Conservation (phyloP, 2,113 vertebrate genomes). For the Myocastor coypus region DNA sequence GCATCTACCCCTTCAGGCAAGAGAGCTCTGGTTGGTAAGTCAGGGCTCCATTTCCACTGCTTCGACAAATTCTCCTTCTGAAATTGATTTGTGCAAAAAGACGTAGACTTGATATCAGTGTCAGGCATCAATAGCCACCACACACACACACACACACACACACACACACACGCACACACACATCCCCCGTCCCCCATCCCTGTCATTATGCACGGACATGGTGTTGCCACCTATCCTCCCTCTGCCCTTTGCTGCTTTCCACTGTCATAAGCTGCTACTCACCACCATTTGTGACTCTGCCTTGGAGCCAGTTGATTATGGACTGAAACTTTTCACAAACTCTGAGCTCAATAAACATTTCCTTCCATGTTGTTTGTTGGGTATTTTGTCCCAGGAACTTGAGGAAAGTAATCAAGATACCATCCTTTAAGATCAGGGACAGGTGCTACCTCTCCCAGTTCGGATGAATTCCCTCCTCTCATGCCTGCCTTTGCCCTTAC, state of each 20-base stretch:
- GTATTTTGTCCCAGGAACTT: no score
- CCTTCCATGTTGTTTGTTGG: no score
- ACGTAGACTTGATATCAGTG: not conserved
- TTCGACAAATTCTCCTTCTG: slow-evolving; percentile 43
- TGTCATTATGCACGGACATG: no score
- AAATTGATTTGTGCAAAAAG: slow-evolving; percentile 59
- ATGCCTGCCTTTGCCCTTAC: not conserved
- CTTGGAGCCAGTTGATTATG: no score
- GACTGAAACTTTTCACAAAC: no score
- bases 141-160: not conserved
- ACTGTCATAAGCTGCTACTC: no score
- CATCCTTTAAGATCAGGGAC: not conserved
- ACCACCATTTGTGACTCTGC: no score
- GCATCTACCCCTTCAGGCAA: slow-evolving; percentile 21
- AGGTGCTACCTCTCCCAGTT: not conserved
- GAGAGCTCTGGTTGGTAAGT: not conserved
- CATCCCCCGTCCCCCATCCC: no score
- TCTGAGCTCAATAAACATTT: no score
- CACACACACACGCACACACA: not conserved
- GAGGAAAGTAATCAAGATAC: no score
- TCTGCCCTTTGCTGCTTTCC: no score
- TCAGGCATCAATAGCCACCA: not conserved
- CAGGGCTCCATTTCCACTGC: not conserved
- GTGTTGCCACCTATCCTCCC: no score
- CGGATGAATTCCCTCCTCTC: not conserved